phyloP scores from a whole-genome alignment of 2,888 invertebrate genomes.

The Temnothorax ravouxi region DNA sequence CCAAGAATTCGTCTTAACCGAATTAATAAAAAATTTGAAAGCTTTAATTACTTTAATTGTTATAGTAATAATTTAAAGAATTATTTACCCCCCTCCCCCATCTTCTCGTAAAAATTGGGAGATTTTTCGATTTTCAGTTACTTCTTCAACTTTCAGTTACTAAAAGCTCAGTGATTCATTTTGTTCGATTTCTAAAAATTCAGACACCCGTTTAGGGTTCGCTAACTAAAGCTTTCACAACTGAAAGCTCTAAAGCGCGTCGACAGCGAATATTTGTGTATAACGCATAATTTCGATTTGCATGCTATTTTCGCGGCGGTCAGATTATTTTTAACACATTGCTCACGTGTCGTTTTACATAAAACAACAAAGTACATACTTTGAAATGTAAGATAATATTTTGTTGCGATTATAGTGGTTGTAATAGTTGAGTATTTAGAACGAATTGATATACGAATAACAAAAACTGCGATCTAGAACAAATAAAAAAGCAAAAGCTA shows the following conservation, averaged over 20 bases:
- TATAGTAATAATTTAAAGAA: not conserved
- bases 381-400: constrained; percentile 23
- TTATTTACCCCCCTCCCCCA: not conserved
- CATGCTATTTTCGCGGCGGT: constrained; percentile 21
- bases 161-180: constrained; percentile 29
- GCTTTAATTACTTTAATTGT: not conserved
- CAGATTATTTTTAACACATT: constrained; percentile 41
- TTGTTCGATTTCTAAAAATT: constrained; percentile 8
- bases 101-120: constrained; percentile 9
- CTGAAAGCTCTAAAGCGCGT: constrained; percentile 11
- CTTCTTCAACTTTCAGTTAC: not conserved
- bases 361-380: not conserved
- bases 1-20: not conserved
- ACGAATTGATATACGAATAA: too few relatives aligned
- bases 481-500: too few relatives aligned
- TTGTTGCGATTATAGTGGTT: not conserved
- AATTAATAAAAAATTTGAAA: not conserved
- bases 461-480: too few relatives aligned
- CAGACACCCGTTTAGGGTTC: not conserved
- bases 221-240: constrained; percentile 6
- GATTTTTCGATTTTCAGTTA: not conserved
- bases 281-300: constrained; percentile 24
- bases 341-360: constrained; percentile 35
- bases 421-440: too few relatives aligned
- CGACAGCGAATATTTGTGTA: constrained; percentile 37